Evolutionary conservation across 2,888 invertebrate species (phyloP).

Genomic region (Axea sp.): DNA sequence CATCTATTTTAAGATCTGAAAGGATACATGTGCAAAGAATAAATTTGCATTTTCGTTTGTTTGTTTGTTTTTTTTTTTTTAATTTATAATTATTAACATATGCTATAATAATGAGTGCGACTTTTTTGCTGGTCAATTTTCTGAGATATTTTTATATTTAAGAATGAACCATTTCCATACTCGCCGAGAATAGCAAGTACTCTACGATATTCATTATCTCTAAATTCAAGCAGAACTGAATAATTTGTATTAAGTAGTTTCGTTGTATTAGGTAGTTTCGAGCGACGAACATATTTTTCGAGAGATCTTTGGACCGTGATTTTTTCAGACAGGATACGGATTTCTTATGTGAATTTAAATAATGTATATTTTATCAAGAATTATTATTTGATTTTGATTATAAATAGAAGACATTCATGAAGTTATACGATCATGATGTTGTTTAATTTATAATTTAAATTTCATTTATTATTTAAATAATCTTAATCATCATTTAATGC

Average conservation of each 20-base stretch:
- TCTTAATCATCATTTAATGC: too few relatives aligned
- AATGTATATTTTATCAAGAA: background rate
- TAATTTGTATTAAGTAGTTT: conserved; percentile 48
- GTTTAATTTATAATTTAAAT: too few relatives aligned
- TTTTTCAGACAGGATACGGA: conserved; percentile 3
- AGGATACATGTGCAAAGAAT: too few relatives aligned
- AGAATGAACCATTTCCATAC: conserved; percentile 38
- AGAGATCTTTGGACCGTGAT: conserved; percentile 12
- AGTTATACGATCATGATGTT: too few relatives aligned
- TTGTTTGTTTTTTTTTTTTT: background rate
- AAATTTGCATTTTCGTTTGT: too few relatives aligned
- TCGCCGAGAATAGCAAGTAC: conserved; percentile 23
- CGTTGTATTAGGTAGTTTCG: conserved; percentile 43
- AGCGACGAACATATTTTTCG: conserved; percentile 29
- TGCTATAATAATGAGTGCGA: conserved; percentile 6
- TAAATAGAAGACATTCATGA: too few relatives aligned
- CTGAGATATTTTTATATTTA: conserved; percentile 36
- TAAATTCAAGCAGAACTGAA: conserved; percentile 41
- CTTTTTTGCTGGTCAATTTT: conserved; percentile 22
- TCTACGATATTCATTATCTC: conserved; percentile 42
- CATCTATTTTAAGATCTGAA: too few relatives aligned
- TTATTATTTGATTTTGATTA: too few relatives aligned
- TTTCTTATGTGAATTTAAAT: conserved; percentile 2
- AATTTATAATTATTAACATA: conserved; percentile 2
- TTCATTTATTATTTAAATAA: too few relatives aligned